These are phyloP conservation scores for Bubalus kerabau DNA, from an alignment of 2,113 vertebrate species.

Conservation along the genomic window DNA sequence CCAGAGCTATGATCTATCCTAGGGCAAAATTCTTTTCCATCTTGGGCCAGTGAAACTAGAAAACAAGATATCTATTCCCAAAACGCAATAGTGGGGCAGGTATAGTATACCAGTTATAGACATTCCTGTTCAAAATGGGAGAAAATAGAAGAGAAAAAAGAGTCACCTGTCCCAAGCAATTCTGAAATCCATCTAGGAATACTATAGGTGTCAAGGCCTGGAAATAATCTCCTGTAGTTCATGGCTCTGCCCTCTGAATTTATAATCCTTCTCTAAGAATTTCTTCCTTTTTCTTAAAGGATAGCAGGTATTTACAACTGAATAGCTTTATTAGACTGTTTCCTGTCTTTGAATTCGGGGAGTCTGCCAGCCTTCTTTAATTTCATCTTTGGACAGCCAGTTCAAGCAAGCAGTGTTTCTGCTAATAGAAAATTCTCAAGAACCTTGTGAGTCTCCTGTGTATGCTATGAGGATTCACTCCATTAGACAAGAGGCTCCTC, in stretches of 20 bases:
- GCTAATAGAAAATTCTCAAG: not conserved
- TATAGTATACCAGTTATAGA: not conserved
- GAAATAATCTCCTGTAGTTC: not conserved
- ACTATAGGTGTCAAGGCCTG: too few relatives aligned
- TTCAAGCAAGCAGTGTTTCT: not conserved
- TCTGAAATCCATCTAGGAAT: not conserved
- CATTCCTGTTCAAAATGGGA: not conserved
- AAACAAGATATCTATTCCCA: not conserved
- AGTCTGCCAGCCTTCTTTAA: not conserved
- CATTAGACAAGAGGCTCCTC: not conserved
- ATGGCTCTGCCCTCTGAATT: too few relatives aligned
- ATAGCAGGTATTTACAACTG: not conserved
- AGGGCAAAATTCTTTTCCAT: not conserved
- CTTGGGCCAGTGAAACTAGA: not conserved
- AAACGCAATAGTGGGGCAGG: not conserved
- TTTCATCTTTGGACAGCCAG: not conserved
- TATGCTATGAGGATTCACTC: not conserved
- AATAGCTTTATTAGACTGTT: not conserved
- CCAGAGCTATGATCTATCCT: not conserved
- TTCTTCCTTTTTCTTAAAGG: not conserved
- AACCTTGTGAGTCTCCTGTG: not conserved
- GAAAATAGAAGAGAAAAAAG: not conserved
- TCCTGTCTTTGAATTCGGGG: not conserved
- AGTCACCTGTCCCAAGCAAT: not conserved
- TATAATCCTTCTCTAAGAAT: not conserved